These are phyloP conservation scores for Ooceraea biroi DNA, from an alignment of 1,140 invertebrate genomes.

Conservation along the genomic window DNA sequence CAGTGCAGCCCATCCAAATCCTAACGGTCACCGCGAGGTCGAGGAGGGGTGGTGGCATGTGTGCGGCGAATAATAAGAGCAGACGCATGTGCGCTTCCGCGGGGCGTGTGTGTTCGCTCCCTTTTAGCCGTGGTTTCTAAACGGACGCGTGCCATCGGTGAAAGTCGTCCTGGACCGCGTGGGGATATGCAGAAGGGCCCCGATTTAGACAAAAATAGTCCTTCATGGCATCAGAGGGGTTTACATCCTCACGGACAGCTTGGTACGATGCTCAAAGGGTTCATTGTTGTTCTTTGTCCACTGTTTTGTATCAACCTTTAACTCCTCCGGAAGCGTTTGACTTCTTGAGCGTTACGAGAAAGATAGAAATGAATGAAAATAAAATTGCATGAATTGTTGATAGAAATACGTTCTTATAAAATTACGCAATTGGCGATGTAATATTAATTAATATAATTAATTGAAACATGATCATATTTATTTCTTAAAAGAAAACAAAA, in stretches of 20 bases:
- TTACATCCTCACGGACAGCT: conserved; percentile 64
- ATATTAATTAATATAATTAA: too few relatives aligned
- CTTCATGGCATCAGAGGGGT: conserved; percentile 59
- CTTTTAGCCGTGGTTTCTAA: conserved; percentile 77
- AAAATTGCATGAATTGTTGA: not conserved
- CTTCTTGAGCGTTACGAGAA: conserved; percentile 36
- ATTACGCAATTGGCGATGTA: too few relatives aligned
- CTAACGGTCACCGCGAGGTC: conserved; percentile 73
- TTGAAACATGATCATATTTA: too few relatives aligned
- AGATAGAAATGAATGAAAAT: conserved; percentile 25
- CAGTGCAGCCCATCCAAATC: conserved; percentile 36
- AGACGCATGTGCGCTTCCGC: conserved; percentile 70
- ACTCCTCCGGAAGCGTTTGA: conserved; percentile 49
- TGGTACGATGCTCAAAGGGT: conserved; percentile 63
- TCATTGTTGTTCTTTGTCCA: conserved; percentile 65
- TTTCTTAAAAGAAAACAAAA: not conserved
- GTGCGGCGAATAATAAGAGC: conserved; percentile 69
- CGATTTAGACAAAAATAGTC: conserved; percentile 71
- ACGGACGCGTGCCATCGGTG: conserved; percentile 79
- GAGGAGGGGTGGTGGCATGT: conserved; percentile 64
- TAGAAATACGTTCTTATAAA: not conserved
- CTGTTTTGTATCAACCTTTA: conserved; percentile 53
- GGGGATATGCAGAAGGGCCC: conserved; percentile 70
- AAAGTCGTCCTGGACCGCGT: conserved; percentile 79
- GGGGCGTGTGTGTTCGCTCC: conserved; percentile 63